These are phyloP conservation scores for Pygoscelis antarcticus DNA, from an alignment of 2,113 vertebrate species.

Conservation along the genomic window DNA sequence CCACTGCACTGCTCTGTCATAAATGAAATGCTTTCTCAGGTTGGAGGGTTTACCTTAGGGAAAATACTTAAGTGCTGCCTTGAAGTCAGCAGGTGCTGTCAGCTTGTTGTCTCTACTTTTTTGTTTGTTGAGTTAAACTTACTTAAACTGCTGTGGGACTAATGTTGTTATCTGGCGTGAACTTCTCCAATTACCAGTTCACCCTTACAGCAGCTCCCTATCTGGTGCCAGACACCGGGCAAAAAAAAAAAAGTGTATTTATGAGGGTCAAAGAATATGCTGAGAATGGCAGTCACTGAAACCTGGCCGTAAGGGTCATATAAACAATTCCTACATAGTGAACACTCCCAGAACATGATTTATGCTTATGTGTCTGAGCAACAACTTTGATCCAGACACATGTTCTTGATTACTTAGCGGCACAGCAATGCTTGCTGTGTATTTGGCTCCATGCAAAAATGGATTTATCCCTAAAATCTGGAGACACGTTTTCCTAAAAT, in stretches of 20 bases:
- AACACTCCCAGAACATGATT: background rate
- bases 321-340: rapidly evolving
- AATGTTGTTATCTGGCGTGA: background rate
- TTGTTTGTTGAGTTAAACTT: background rate
- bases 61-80: background rate
- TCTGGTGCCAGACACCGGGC: background rate
- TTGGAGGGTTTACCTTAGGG: background rate
- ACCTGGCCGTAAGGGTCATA: rapidly evolving
- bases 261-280: rapidly evolving
- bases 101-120: background rate
- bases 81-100: background rate
- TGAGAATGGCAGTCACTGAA: background rate
- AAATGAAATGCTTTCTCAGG: background rate
- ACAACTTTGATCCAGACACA: background rate
- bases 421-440: rapidly evolving
- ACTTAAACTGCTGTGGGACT: background rate
- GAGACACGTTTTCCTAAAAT: rapidly evolving
- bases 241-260: background rate
- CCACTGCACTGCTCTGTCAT: background rate
- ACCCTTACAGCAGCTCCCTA: background rate
- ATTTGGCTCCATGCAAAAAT: background rate
- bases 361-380: background rate
- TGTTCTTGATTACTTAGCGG: background rate
- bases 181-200: background rate
- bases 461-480: background rate